Evolutionary conservation across 2,888 invertebrate species (phyloP).

Genomic region (Drosophila gaucha): DNA sequence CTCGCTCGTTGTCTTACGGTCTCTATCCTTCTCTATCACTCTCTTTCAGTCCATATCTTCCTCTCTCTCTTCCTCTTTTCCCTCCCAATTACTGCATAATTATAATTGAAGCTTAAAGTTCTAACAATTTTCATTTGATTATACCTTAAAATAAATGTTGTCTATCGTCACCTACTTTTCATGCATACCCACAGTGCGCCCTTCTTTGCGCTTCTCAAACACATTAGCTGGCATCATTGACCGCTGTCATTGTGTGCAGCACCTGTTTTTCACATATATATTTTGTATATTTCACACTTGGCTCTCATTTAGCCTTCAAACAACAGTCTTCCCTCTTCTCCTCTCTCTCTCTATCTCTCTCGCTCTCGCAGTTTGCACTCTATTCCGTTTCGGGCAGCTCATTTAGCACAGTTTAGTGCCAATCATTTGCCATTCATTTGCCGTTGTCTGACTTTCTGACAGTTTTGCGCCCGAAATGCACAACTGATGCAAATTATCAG

Average conservation of each 20-base stretch:
- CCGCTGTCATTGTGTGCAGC: constrained; percentile 5
- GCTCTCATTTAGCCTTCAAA: constrained; percentile 36
- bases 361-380: background rate
- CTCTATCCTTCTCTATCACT: background rate
- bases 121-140: no score
- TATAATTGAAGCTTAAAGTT: no score
- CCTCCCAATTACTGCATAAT: background rate
- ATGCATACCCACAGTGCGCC: background rate
- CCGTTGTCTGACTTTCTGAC: constrained; percentile 40
- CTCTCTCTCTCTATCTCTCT: constrained; percentile 1
- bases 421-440: constrained; percentile 48
- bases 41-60: background rate
- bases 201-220: constrained; percentile 14
- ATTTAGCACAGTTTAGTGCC: constrained; percentile 31
- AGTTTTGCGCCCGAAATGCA: constrained; percentile 25
- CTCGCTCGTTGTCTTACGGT: no score
- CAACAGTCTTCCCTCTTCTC: background rate
- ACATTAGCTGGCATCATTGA: background rate
- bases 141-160: no score
- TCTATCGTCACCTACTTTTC: no score
- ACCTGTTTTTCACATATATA: constrained; percentile 37
- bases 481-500: constrained; percentile 68
- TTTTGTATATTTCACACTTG: constrained; percentile 42
- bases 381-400: background rate
- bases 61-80: background rate